Evolutionary conservation across 1,140 invertebrate genomes (phyloP).

Genomic region (Elymnias hypermnestra): DNA sequence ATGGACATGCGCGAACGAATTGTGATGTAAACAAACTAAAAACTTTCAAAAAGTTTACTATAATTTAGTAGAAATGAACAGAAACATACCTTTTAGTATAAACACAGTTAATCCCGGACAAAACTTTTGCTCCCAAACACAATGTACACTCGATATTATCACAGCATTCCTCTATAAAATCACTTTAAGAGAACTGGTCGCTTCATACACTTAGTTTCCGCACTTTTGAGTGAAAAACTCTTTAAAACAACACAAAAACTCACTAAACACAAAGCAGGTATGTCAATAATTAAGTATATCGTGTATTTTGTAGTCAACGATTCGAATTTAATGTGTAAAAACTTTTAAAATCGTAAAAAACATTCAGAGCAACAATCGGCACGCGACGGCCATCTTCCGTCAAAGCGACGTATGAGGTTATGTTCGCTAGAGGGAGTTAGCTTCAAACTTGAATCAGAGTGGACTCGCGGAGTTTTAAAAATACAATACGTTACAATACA

Average conservation of each 20-base stretch:
- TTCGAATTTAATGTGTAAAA: constrained; percentile 45
- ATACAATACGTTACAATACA: too few relatives aligned
- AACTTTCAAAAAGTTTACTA: constrained; percentile 47
- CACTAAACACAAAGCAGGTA: constrained; percentile 23
- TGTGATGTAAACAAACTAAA: constrained; percentile 61
- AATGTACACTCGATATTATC: constrained; percentile 60
- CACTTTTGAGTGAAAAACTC: constrained; percentile 62
- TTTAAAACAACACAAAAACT: constrained; percentile 33
- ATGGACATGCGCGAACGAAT: constrained; percentile 62
- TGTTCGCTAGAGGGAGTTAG: constrained; percentile 45
- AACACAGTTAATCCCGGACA: constrained; percentile 28
- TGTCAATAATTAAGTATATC: constrained; percentile 30
- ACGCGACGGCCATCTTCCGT: constrained; percentile 72
- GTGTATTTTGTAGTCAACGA: constrained; percentile 33
- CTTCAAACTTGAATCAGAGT: background rate
- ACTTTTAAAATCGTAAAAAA: constrained; percentile 60
- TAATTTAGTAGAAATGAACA: constrained; percentile 18
- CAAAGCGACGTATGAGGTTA: constrained; percentile 54
- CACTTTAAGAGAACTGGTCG: constrained; percentile 64
- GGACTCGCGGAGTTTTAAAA: too few relatives aligned
- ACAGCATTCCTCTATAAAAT: constrained; percentile 65
- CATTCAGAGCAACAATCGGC: constrained; percentile 61
- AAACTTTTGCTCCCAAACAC: constrained; percentile 38
- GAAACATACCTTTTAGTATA: constrained; percentile 42
- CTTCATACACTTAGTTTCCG: constrained; percentile 50